Conservation (phyloP, 2,797 vertebrate species). For the Chloroceryle amazona region DNA sequence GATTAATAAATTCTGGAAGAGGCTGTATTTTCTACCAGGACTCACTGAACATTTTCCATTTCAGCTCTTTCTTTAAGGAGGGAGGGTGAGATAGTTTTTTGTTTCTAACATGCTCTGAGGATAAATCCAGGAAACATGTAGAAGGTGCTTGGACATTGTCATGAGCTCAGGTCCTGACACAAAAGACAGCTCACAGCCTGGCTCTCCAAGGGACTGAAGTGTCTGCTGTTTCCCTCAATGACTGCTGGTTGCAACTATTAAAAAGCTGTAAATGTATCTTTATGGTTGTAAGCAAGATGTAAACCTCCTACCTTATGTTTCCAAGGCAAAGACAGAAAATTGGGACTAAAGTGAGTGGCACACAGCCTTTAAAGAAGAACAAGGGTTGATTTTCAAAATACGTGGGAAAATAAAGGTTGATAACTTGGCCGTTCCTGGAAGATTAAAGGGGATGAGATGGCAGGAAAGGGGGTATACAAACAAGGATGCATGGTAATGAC, state of each 20-base stretch:
- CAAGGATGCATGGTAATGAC: background rate
- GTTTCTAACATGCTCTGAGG: background rate
- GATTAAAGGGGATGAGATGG: background rate
- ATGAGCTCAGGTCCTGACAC: background rate
- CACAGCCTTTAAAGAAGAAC: background rate
- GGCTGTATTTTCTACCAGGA: background rate
- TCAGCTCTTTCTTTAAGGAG: background rate
- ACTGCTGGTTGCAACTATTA: background rate
- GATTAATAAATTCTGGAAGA: constrained; percentile 36
- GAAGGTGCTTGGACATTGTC: background rate
- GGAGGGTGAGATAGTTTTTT: background rate
- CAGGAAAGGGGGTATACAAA: background rate
- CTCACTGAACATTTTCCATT: constrained; percentile 32
- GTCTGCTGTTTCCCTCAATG: background rate
- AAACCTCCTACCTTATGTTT: background rate
- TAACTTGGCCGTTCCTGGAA: background rate
- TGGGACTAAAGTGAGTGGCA: background rate
- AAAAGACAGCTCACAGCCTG: background rate
- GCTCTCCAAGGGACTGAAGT: background rate
- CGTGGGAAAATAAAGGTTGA: background rate
- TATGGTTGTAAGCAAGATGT: background rate
- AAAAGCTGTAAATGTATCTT: background rate
- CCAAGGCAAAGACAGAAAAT: background rate
- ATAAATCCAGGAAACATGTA: background rate
- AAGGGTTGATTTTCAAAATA: background rate